Evolutionary conservation across 2,888 invertebrate genomes (phyloP), one percentile per base, ranked within the genome.

Genomic region (Mythimna vitellina): DNA sequence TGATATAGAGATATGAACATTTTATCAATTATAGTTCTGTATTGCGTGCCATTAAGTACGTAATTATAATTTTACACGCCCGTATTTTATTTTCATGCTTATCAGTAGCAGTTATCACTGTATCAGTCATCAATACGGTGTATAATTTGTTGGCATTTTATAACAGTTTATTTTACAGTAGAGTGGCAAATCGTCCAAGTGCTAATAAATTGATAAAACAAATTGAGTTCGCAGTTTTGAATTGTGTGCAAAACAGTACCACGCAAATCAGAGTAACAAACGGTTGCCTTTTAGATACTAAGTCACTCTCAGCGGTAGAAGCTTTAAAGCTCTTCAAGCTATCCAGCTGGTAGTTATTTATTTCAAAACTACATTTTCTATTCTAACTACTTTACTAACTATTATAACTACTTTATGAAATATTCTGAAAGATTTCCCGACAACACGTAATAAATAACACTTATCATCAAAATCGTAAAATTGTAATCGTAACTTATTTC

Each of bases 31-130:
- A 9, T 6, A 22, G 5, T 38, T 73, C 57, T 64, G 46, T 79
- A 53, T 14, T 67, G 35, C n/a, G 51, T 62, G 51, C 22, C 38
- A 72, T 49, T 63, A 57, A 12, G 12, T 53, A 35, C 29, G 3
- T 57, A 51, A 56, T 60, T 60, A 49, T 32, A 25, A 25, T 73
- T 51, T 64, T 51, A 42, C 17, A 25, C n/a, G 25, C 7, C 8
- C 25, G 38, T 60, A 64, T 68, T 56, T 73, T 72, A 64, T 76
- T 62, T 57, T 53, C 22, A n/a, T 22, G 38, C 10, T 73, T 65
- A 80, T 78, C 74, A 79, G 42, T 53, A 46, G 5, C 58, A n/a
- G 10, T 61, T 61, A 73, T 65, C 67, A 61, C 46, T 32, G 22
- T 61, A 57, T 72, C 46, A 35, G 17, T 49, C 29, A 42, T 56